Evolutionary conservation across 2,888 invertebrate genomes (phyloP).

Genomic region (Eurytoma adleriae): DNA sequence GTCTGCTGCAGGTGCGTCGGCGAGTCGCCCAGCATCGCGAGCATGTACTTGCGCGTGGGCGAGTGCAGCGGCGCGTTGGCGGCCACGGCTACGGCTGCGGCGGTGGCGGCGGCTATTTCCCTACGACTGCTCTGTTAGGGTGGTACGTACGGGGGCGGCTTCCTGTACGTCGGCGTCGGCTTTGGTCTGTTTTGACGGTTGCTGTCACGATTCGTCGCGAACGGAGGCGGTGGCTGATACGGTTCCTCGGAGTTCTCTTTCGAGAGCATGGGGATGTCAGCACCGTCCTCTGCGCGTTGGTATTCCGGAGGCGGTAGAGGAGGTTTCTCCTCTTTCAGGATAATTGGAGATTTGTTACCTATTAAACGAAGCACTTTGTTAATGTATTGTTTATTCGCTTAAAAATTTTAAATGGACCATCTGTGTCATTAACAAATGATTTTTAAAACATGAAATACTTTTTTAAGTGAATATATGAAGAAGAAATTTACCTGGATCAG

Average conservation of each 20-base stretch:
- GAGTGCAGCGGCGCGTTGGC: slow-evolving; percentile 65
- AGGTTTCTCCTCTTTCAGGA: slow-evolving; percentile 96
- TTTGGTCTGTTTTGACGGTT: slow-evolving; percentile 87
- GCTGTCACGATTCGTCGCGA: slow-evolving; percentile 85
- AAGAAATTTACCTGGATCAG: slow-evolving; percentile 81
- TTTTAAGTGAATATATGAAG: not conserved
- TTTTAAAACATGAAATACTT: no score
- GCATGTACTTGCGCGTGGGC: slow-evolving; percentile 73
- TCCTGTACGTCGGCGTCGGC: slow-evolving; percentile 93
- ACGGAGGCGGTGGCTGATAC: slow-evolving; percentile 94
- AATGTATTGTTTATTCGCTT: not conserved
- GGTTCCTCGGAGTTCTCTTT: slow-evolving; percentile 81
- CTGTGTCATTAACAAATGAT: no score
- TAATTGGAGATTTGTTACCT: slow-evolving; percentile 93
- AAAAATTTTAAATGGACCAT: no score
- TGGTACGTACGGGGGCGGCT: slow-evolving; percentile 97
- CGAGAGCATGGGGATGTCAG: slow-evolving; percentile 75
- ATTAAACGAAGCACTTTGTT: slow-evolving; percentile 19
- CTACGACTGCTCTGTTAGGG: slow-evolving; percentile 82
- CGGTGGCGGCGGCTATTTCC: slow-evolving; percentile 30
- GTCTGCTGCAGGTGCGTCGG: slow-evolving; percentile 70
- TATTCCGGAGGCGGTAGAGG: slow-evolving; percentile 92
- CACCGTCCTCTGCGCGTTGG: slow-evolving; percentile 77
- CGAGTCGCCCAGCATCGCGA: slow-evolving; percentile 73
- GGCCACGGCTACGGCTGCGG: slow-evolving; percentile 37